Evolutionary conservation across 2,113 vertebrate genomes (phyloP).

Genomic region (Pseudopodoces humilis): DNA sequence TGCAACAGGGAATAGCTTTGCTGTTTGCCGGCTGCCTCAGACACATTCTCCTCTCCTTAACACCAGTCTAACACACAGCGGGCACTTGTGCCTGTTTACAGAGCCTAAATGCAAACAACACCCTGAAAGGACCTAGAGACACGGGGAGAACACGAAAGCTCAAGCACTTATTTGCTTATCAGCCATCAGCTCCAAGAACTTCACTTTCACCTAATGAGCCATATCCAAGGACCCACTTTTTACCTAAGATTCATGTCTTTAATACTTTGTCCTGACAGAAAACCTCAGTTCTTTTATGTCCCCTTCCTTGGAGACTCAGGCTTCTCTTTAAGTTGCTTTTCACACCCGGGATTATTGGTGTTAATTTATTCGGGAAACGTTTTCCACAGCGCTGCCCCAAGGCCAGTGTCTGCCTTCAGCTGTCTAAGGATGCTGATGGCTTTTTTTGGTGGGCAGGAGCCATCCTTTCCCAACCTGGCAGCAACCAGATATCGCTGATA

Average conservation of each 20-base stretch:
- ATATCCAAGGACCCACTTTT: neutral
- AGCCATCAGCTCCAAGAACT: neutral
- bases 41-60: neutral
- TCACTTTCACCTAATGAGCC: neutral
- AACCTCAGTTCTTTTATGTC: neutral
- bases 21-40: neutral
- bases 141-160: neutral
- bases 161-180: neutral
- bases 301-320: neutral
- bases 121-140: neutral
- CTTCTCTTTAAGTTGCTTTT: neutral
- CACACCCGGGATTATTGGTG: neutral
- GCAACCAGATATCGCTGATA: neutral
- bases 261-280: neutral
- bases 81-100: constrained; percentile 9
- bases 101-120: neutral
- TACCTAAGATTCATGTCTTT: neutral
- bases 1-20: neutral
- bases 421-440: neutral
- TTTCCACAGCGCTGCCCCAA: constrained; percentile 15
- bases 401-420: constrained; percentile 16
- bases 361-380: neutral
- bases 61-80: neutral
- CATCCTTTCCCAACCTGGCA: neutral
- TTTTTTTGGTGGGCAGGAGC: neutral